Evolutionary conservation across 2,113 vertebrate genomes (phyloP).

Genomic region (Solea senegalensis): DNA sequence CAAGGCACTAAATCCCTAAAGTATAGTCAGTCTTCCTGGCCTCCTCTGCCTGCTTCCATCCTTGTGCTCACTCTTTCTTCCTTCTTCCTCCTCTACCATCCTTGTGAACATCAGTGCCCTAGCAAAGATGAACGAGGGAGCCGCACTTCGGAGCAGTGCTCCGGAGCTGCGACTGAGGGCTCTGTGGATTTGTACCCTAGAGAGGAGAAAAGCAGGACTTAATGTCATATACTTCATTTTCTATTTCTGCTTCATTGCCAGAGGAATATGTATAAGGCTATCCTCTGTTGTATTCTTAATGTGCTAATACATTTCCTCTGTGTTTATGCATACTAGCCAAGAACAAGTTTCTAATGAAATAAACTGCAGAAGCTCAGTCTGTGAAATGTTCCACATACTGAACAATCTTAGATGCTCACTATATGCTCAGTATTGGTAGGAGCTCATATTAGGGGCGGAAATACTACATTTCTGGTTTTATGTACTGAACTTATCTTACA

Average conservation of each 20-base stretch:
- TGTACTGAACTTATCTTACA: not conserved
- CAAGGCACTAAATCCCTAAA: conserved; percentile 52
- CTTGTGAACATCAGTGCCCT: conserved; percentile 64
- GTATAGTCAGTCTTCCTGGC: conserved; percentile 42
- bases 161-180: conserved; percentile 41
- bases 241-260: conserved; percentile 64
- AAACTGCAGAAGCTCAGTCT: conserved; percentile 39
- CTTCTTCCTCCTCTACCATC: conserved; percentile 42
- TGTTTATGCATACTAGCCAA: conserved; percentile 39
- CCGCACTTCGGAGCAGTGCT: conserved; percentile 8
- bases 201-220: conserved; percentile 67
- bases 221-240: conserved; percentile 58
- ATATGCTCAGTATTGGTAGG: not conserved
- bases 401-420: conserved; percentile 5
- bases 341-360: conserved; percentile 51
- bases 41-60: conserved; percentile 33
- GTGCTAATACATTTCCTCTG: conserved; percentile 44
- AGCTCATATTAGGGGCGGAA: not conserved
- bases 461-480: not conserved
- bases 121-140: conserved; percentile 48
- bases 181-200: conserved; percentile 46
- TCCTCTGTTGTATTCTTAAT: conserved; percentile 73
- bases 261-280: conserved; percentile 57
- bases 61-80: conserved; percentile 22
- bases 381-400: not conserved